Evolutionary conservation across 2,797 vertebrate genomes (phyloP), one percentile per base, ranked within the genome.

Genomic region (Halcyon smyrnensis): DNA sequence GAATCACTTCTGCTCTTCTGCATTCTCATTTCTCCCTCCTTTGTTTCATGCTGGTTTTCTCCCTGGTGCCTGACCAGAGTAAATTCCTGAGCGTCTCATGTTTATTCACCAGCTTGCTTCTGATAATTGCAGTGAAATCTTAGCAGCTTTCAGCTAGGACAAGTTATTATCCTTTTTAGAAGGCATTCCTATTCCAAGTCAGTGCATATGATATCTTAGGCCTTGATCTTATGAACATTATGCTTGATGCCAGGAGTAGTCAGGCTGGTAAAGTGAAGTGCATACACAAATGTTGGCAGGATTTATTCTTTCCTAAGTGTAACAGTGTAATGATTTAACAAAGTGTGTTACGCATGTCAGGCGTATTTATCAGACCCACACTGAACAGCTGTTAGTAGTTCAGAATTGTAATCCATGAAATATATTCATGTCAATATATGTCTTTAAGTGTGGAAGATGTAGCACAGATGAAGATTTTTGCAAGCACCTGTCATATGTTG

Each of bases 251-350:
- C 91, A 93, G 73, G 80, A 86, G 48, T 82, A 96, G 79, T 91
- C 74, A 90, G 73, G 36, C 30, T 91, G 93, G 59, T 90, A 51
- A 91, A 94, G 63, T 81, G 67, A 95, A 93, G 54, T 65, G 68
- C 37, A 50, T 76, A 73, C 54, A 92, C 56, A 84, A 69, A 93
- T 83, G 48, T 57, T 92, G 88, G 62, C 77, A 94, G 71, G 60
- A 68, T 88, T 88, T 89, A 24, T 69, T 81, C 56, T 69, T 95
- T 79, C 50, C 19, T 30, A 74, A 90, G 46, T 41, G 43, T 73
- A 93, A 76, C 56, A 83, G 45, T 75, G 46, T 73, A 95, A 74
- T 90, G 65, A 73, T 89, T 88, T 94, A 81, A 88, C 56, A 62
- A 89, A 77, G 64, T n/a, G 36, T 82, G 70, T 76, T 27, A 39